These are phyloP conservation scores for Sinosuthora webbiana DNA, from an alignment of 2,113 vertebrate species.

Conservation along the genomic window DNA sequence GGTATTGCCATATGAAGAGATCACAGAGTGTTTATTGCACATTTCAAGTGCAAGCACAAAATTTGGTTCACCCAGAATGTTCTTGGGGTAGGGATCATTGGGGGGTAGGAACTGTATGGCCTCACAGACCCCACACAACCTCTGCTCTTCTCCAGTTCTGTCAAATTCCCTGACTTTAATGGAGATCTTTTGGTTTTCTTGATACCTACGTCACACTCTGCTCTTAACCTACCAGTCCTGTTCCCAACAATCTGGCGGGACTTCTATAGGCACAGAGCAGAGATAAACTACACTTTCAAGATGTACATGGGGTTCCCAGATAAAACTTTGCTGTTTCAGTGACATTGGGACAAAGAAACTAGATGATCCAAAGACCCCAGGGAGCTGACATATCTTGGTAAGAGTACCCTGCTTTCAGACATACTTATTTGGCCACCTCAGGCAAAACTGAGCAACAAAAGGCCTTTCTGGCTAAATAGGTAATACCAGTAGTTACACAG, in stretches of 20 bases:
- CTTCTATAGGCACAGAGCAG: not conserved
- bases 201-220: not conserved
- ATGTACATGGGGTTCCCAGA: not conserved
- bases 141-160: not conserved
- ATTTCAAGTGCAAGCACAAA: not conserved
- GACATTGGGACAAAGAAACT: not conserved
- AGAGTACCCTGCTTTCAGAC: not conserved
- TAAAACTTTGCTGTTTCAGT: not conserved
- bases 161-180: not conserved
- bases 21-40: not conserved
- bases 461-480: not conserved
- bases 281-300: not conserved
- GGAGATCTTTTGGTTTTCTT: not conserved
- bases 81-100: not conserved
- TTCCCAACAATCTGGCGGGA: not conserved
- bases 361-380: not conserved
- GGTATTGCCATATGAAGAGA: not conserved
- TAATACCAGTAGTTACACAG: not conserved
- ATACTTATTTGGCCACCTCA: not conserved
- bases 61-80: not conserved
- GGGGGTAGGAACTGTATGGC: not conserved
- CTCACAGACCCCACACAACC: not conserved
- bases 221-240: not conserved
- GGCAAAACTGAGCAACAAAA: not conserved
- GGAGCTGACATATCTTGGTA: not conserved